These are phyloP conservation scores for Drosophila atripex DNA, from an alignment of 2,888 invertebrate species.

Conservation along the genomic window DNA sequence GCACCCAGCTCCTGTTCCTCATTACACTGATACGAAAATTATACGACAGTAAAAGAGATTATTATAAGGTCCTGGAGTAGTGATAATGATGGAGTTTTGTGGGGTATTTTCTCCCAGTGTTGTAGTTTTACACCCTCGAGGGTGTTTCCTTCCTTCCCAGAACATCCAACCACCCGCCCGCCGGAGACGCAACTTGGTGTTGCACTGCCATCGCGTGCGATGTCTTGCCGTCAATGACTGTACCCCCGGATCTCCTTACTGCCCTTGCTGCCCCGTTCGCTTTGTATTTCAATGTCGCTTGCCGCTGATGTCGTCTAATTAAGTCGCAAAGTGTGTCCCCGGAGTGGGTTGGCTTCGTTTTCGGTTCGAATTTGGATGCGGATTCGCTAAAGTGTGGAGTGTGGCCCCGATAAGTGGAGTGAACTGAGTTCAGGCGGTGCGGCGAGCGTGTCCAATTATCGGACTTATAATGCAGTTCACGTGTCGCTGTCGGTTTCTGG, in stretches of 20 bases:
- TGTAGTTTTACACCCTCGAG: conserved; percentile 27
- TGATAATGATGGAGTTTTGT: neutral
- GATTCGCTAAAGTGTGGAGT: conserved; percentile 50
- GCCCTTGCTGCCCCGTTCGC: neutral
- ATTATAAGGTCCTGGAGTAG: neutral
- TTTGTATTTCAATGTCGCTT: conserved; percentile 28
- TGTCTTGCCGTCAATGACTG: conserved; percentile 35
- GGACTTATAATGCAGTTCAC: conserved; percentile 72
- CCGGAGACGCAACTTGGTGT: conserved; percentile 8
- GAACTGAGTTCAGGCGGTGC: conserved; percentile 39
- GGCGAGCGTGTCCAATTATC: conserved; percentile 72
- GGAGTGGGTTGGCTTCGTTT: conserved; percentile 47
- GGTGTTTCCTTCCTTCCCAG: conserved; percentile 29
- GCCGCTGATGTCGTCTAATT: conserved; percentile 63
- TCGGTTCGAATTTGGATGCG: conserved; percentile 40
- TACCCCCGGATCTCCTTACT: conserved; percentile 10
- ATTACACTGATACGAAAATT: conserved; percentile 10
- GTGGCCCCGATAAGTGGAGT: conserved; percentile 64
- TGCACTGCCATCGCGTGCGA: conserved; percentile 44
- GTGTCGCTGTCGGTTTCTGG: conserved; percentile 51
- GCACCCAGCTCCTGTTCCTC: conserved; percentile 35
- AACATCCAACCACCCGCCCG: conserved; percentile 17
- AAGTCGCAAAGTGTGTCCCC: conserved; percentile 75
- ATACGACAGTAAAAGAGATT: neutral
- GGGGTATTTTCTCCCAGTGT: conserved; percentile 6